Evolutionary conservation across 2,888 invertebrate genomes (phyloP).

Genomic region (Caenorhabditis sp.): DNA sequence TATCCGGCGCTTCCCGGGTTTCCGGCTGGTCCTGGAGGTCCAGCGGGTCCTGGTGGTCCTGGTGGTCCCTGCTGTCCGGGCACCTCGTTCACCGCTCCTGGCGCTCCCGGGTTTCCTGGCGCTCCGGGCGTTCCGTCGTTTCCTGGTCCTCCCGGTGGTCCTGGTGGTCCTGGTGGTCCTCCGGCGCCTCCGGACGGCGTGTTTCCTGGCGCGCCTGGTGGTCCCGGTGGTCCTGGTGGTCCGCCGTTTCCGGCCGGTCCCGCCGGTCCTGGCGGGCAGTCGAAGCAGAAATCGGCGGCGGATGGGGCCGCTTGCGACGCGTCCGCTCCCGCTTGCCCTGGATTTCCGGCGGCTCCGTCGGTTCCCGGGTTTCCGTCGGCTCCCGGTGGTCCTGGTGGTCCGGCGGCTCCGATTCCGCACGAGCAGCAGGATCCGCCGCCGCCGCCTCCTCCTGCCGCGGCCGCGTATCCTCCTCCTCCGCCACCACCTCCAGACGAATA

Average conservation of each 20-base stretch:
- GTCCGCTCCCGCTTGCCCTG: slow-evolving; percentile 53
- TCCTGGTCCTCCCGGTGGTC: slow-evolving; percentile 55
- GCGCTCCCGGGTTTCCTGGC: slow-evolving; percentile 68
- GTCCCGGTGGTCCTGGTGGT: slow-evolving; percentile 59
- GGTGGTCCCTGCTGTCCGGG: slow-evolving; percentile 64
- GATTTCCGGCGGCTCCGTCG: slow-evolving; percentile 54
- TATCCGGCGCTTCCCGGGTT: slow-evolving; percentile 59
- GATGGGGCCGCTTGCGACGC: slow-evolving; percentile 42
- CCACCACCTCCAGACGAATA: slow-evolving; percentile 38
- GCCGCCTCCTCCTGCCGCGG: slow-evolving; percentile 29
- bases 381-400: slow-evolving; percentile 66
- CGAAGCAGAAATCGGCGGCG: slow-evolving; percentile 60
- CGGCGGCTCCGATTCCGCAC: slow-evolving; percentile 58
- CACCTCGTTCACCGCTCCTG: slow-evolving; percentile 63
- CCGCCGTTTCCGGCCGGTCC: slow-evolving; percentile 71
- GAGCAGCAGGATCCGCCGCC: slow-evolving; percentile 56
- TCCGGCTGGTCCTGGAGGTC: slow-evolving; percentile 68
- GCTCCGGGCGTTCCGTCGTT: slow-evolving; percentile 58
- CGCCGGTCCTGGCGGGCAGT: slow-evolving; percentile 74
- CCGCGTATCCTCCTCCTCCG: slow-evolving; percentile 20
- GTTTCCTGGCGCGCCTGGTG: slow-evolving; percentile 57
- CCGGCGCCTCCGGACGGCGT: slow-evolving; percentile 48
- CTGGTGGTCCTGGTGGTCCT: slow-evolving; percentile 66
- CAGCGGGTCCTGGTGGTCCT: slow-evolving; percentile 67
- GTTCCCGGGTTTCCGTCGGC: slow-evolving; percentile 59